Conservation (phyloP, 2,888 invertebrate species). For the Xiphydria camelus region DNA sequence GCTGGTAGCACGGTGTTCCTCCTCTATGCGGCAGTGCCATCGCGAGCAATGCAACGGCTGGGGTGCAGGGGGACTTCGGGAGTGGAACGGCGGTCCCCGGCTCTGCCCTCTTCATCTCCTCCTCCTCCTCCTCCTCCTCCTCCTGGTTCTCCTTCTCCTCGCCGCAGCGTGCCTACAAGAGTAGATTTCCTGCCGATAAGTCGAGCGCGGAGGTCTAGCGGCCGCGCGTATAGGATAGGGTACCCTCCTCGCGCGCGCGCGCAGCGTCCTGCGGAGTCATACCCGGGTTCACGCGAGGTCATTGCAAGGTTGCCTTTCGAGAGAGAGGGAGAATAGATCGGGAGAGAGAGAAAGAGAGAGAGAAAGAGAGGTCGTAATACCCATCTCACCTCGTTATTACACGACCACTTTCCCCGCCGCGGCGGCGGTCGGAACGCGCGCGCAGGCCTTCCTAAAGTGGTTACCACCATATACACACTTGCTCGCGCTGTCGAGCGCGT, state of each 20-base stretch:
- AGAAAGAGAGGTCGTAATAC: no score
- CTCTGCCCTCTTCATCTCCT: conserved; percentile 8
- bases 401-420: conserved; percentile 41
- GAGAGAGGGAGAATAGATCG: no score
- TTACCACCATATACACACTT: no score
- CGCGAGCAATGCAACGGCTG: conserved; percentile 32
- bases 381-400: no score
- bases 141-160: conserved; percentile 15
- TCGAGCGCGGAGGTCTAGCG: conserved; percentile 50
- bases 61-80: conserved; percentile 17
- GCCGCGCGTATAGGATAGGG: no score
- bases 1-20: conserved; percentile 48
- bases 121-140: conserved; percentile 16
- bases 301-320: conserved; percentile 53
- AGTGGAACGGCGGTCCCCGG: conserved; percentile 7
- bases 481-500: no score
- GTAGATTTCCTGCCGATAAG: conserved; percentile 54
- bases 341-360: no score
- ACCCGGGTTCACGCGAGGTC: conserved; percentile 51
- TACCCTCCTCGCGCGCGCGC: not conserved
- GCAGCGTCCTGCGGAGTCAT: conserved; percentile 17
- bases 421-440: no score
- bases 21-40: conserved; percentile 33
- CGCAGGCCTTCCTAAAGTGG: no score
- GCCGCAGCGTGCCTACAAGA: conserved; percentile 49